Evolutionary conservation across 2,797 vertebrate species (phyloP).

Genomic region (Uromys caudimaculatus): DNA sequence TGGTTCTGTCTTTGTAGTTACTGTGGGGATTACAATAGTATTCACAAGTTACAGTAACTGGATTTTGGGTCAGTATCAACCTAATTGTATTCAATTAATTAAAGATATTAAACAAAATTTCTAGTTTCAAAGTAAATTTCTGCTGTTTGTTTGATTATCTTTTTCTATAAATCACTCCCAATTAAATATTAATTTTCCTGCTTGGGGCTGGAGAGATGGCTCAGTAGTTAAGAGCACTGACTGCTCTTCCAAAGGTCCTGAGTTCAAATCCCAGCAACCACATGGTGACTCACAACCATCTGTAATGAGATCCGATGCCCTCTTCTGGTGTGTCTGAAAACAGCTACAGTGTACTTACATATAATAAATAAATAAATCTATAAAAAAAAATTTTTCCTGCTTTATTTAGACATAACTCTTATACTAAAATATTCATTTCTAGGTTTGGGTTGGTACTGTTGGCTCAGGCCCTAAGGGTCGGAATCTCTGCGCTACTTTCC

Average conservation of each 20-base stretch:
- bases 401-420: background rate
- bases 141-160: conserved; percentile 36
- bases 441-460: conserved; percentile 98
- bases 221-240: no score
- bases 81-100: background rate
- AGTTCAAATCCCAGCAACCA: no score
- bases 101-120: background rate
- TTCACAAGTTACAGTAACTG: background rate
- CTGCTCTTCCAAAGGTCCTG: no score
- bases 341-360: no score
- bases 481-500: conserved; percentile 94
- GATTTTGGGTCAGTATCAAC: background rate
- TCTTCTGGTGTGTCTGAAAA: no score
- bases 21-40: background rate
- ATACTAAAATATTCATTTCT: conserved; percentile 29
- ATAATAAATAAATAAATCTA: no score
- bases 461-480: conserved; percentile 93
- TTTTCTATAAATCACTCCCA: conserved; percentile 25
- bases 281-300: no score
- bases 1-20: background rate
- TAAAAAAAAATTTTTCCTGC: no score
- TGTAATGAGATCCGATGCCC: no score
- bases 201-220: no score
- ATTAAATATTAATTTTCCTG: conserved; percentile 45
- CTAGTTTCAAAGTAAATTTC: conserved; percentile 53